Conservation (phyloP, 2,797 vertebrate species). For the Sebastes matsubarae region DNA sequence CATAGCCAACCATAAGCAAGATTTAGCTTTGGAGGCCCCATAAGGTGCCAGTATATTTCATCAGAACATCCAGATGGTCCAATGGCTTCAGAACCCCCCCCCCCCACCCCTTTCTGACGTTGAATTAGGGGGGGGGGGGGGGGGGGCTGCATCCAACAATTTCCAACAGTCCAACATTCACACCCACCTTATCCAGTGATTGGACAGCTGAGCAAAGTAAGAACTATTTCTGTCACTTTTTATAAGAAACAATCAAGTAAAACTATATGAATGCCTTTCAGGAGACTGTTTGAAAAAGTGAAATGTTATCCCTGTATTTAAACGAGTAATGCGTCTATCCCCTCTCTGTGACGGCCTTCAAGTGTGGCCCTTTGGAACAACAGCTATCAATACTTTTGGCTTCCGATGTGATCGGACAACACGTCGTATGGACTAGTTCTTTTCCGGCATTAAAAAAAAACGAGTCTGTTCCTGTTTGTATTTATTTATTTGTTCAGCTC, state of each 20-base stretch:
- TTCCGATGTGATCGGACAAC: background rate
- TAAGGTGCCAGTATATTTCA: background rate
- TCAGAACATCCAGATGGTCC: background rate
- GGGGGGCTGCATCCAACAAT: background rate
- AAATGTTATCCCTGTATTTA: background rate
- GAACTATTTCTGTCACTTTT: background rate
- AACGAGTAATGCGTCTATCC: background rate
- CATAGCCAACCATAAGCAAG: background rate
- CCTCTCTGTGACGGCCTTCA: background rate
- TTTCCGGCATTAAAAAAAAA: background rate
- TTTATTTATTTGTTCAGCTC: background rate
- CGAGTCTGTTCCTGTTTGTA: background rate
- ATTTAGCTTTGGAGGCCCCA: background rate
- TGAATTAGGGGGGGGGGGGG: background rate
- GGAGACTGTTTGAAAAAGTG: background rate
- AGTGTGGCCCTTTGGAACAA: background rate
- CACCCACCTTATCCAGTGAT: background rate
- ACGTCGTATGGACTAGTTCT: background rate
- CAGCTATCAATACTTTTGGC: background rate
- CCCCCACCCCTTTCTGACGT: background rate
- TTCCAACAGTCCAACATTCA: background rate
- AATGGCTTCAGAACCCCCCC: background rate
- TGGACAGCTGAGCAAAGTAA: background rate
- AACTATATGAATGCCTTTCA: background rate
- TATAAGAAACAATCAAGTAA: background rate